phyloP scores from a whole-genome alignment of 2,888 invertebrate species.

The Xylota sylvarum region DNA sequence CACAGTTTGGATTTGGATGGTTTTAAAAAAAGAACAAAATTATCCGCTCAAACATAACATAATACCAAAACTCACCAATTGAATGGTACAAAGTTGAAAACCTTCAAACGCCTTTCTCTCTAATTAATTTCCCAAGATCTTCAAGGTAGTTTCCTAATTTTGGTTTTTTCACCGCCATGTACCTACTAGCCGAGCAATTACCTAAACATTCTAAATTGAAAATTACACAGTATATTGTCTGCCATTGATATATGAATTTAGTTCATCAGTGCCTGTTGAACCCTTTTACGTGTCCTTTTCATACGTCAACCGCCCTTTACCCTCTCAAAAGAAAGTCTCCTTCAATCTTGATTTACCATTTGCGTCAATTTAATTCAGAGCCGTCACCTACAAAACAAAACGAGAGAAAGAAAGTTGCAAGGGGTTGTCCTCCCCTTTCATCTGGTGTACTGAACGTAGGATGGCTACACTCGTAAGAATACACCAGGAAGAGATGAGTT shows the following conservation, averaged over 20 bases:
- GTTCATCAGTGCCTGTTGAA: conserved; percentile 59
- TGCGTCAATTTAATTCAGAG: conserved; percentile 49
- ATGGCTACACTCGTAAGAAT: not conserved
- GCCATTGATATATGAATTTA: conserved; percentile 68
- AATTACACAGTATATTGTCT: conserved; percentile 59
- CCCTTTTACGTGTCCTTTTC: conserved; percentile 24
- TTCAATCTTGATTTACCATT: conserved; percentile 43
- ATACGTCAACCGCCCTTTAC: not conserved
- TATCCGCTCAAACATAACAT: too few species aligned
- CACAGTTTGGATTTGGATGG: not conserved
- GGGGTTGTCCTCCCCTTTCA: conserved; percentile 40
- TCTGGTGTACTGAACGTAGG: conserved; percentile 62
- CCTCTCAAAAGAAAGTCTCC: conserved; percentile 58
- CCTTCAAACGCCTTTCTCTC: not conserved
- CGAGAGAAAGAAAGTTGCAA: conserved; percentile 57
- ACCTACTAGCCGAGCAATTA: conserved; percentile 35
- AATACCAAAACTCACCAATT: not conserved
- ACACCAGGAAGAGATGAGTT: conserved; percentile 32
- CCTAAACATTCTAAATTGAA: conserved; percentile 37
- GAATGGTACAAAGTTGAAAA: not conserved
- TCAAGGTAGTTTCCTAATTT: conserved; percentile 5
- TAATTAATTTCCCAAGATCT: conserved; percentile 36
- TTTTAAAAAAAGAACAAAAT: not conserved
- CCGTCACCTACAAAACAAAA: conserved; percentile 69
- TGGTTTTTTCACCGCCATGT: not conserved